Evolutionary conservation across 2,888 invertebrate species (phyloP).

Genomic region (Rhimphoctona megacephalus): DNA sequence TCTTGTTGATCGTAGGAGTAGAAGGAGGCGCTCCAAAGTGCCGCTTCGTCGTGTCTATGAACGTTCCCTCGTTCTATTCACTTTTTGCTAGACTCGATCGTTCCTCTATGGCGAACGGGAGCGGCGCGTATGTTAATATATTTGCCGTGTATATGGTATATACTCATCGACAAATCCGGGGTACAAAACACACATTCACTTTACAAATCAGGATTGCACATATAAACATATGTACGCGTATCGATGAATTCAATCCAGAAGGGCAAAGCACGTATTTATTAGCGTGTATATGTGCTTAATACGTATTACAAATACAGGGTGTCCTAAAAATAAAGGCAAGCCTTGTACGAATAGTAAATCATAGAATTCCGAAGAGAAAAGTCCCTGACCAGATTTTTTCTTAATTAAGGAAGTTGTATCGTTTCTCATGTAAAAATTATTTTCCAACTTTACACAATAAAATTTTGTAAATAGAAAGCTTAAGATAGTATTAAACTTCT

Average conservation of each 20-base stretch:
- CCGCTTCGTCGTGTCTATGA: slow-evolving; percentile 57
- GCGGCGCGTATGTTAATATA: slow-evolving; percentile 53
- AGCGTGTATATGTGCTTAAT: not conserved
- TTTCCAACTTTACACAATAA: too few species aligned
- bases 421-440: too few species aligned
- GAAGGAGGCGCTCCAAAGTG: slow-evolving; percentile 42
- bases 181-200: not conserved
- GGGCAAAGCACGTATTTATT: not conserved
- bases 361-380: too few species aligned
- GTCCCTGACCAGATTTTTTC: too few species aligned
- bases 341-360: not conserved
- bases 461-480: too few species aligned
- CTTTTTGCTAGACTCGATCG: slow-evolving; percentile 17
- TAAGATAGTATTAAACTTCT: too few species aligned
- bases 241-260: slow-evolving; percentile 19
- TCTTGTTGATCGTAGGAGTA: slow-evolving; percentile 21
- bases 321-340: not conserved
- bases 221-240: slow-evolving; percentile 12
- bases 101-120: slow-evolving; percentile 18
- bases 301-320: not conserved
- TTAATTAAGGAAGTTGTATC: too few species aligned
- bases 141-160: not conserved
- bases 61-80: slow-evolving; percentile 32
- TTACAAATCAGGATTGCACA: slow-evolving; percentile 7
- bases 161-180: slow-evolving; percentile 38